These are phyloP conservation scores for Mionectes macconnelli DNA, from an alignment of 2,113 vertebrate genomes.

Conservation along the genomic window DNA sequence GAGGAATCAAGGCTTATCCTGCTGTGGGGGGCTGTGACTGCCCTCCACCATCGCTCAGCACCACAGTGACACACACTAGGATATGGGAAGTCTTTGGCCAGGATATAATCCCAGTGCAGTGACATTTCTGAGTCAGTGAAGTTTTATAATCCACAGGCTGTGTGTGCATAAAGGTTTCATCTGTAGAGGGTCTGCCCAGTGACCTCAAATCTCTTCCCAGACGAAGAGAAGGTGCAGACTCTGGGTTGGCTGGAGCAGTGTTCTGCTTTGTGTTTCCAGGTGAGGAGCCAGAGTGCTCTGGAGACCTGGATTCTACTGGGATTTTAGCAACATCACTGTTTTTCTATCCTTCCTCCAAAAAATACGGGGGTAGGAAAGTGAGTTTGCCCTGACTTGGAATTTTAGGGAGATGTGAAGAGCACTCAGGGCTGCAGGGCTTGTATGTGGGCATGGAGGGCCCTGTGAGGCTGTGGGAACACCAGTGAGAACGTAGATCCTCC, in stretches of 20 bases:
- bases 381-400: not conserved
- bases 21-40: not conserved
- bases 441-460: not conserved
- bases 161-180: not conserved
- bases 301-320: not conserved
- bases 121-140: fast-evolving
- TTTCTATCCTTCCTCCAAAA: not conserved
- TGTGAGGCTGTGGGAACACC: not conserved
- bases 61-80: fast-evolving
- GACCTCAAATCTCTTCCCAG: not conserved
- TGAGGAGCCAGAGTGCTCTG: not conserved
- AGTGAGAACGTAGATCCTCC: not conserved
- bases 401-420: not conserved
- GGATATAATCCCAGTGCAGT: not conserved
- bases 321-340: not conserved
- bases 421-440: not conserved
- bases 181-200: not conserved
- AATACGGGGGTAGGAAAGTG: not conserved
- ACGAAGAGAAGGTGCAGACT: not conserved
- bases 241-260: fast-evolving
- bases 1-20: not conserved
- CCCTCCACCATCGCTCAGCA: not conserved
- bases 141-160: not conserved
- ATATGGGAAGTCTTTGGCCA: not conserved
- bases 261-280: not conserved